Base-by-base conservation (phyloP, 2,113 vertebrate genomes). In the Poeciliopsis prolifica region DNA sequence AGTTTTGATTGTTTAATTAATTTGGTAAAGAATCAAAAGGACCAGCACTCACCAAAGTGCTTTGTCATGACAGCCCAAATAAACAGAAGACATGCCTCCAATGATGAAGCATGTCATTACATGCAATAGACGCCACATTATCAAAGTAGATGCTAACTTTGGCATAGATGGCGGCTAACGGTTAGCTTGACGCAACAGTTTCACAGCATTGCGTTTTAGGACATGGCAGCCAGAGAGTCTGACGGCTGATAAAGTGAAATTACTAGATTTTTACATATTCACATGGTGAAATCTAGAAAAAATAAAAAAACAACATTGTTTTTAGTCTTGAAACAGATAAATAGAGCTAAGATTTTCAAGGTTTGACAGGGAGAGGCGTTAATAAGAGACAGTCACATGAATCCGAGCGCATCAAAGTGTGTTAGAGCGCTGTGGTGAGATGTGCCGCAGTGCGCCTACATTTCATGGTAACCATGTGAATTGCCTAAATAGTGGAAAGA, bases 401-500 rank as follows among this genome's bases (percentile, higher is more conserved):
- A 75, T 83, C 74, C 63, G 68, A 78, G 79, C 72, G 79, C 67
- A 82, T 83, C 66, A 72, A 68, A 77, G 68, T 64, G n/a, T 9
- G 35, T 84, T 67, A 73, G 81, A 69, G 68, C 62, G 71, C 54
- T 28, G 76, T 40, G 58, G 48, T 35, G 85, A 76, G 65, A 58
- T 67, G 42, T 76, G 76, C 78, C 61, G 69, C 67, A 37, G 68
- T 24, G 14, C 67, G 35, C n/a, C 84, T 86, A 71, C 66, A 44
- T 79, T 84, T 86, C 75, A 31, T 62, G 79, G 81, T 82, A 88
- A 91, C 80, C 76, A 28, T 78, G 73, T 79, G 72, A 81, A 82
- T 73, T 35, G 17, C 75, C 74, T 71, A 87, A 88, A 89, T 83
- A 81, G 84, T 88, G 82, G 83, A 90, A 91, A 82, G 86, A 84